These are phyloP conservation scores for Periparus ater DNA, from an alignment of 2,797 vertebrate genomes.

Conservation along the genomic window DNA sequence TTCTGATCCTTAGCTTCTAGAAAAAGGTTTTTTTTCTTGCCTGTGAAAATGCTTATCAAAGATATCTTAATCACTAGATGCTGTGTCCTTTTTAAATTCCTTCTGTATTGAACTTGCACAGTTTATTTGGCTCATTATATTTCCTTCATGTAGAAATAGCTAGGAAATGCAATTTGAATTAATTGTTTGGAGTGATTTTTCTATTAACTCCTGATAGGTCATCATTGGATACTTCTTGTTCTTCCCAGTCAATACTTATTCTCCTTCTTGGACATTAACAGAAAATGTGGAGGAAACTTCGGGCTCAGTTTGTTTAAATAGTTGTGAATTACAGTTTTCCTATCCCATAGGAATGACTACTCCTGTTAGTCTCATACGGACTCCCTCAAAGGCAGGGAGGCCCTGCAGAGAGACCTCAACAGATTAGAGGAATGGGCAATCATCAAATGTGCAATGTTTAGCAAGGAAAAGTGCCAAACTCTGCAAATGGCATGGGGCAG, in stretches of 20 bases:
- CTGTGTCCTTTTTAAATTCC: neutral
- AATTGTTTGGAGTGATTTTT: neutral
- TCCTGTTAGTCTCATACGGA: neutral
- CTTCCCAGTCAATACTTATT: neutral
- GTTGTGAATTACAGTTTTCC: neutral
- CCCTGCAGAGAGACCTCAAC: neutral
- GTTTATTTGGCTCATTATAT: neutral
- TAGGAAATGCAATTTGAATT: neutral
- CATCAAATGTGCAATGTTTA: neutral
- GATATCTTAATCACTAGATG: neutral
- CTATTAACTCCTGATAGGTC: neutral
- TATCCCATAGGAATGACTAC: neutral
- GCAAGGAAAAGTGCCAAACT: neutral
- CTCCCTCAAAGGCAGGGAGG: neutral
- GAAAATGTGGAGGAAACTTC: neutral
- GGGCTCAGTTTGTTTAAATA: neutral
- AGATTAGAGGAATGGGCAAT: neutral
- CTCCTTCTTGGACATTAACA: neutral
- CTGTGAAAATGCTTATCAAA: neutral
- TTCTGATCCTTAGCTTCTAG: neutral
- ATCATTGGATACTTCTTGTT: neutral
- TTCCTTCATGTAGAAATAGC: neutral
- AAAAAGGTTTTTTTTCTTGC: neutral
- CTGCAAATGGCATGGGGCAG: neutral
- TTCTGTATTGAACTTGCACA: neutral